Evolutionary conservation across 1,140 invertebrate genomes (phyloP).

Genomic region (Drosophila quadrilineata): DNA sequence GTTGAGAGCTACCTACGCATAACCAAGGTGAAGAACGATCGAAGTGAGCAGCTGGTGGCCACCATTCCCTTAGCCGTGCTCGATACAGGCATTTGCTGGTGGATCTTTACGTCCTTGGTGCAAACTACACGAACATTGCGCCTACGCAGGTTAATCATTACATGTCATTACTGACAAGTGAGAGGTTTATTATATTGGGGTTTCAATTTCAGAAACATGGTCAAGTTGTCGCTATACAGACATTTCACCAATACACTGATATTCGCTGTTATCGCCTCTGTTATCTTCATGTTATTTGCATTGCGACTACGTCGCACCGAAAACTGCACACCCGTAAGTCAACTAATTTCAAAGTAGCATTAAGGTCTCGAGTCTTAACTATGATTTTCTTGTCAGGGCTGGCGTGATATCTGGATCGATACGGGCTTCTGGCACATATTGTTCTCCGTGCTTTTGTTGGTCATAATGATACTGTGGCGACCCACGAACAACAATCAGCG

Average conservation of each 20-base stretch:
- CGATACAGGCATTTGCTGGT: slow-evolving; percentile 88
- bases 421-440: slow-evolving; percentile 97
- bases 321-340: slow-evolving; percentile 87
- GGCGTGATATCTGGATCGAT: slow-evolving; percentile 96
- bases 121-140: slow-evolving; percentile 94
- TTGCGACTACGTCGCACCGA: slow-evolving; percentile 89
- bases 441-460: slow-evolving; percentile 92
- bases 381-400: slow-evolving; percentile 84
- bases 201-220: slow-evolving; percentile 87
- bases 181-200: background rate
- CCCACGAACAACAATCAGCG: slow-evolving; percentile 97
- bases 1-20: slow-evolving; percentile 91
- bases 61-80: slow-evolving; percentile 88
- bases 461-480: slow-evolving; percentile 97
- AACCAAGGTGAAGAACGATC: slow-evolving; percentile 86
- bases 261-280: slow-evolving; percentile 93
- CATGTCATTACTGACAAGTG: background rate
- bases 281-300: slow-evolving; percentile 96
- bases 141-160: slow-evolving; percentile 85
- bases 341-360: background rate
- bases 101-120: slow-evolving; percentile 94
- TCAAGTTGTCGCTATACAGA: slow-evolving; percentile 94
- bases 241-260: slow-evolving; percentile 97
- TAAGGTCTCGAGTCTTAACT: background rate
- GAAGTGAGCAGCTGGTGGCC: slow-evolving; percentile 87